Base-by-base conservation (phyloP, 2,888 invertebrate species). In the Tenthredo livida region DNA sequence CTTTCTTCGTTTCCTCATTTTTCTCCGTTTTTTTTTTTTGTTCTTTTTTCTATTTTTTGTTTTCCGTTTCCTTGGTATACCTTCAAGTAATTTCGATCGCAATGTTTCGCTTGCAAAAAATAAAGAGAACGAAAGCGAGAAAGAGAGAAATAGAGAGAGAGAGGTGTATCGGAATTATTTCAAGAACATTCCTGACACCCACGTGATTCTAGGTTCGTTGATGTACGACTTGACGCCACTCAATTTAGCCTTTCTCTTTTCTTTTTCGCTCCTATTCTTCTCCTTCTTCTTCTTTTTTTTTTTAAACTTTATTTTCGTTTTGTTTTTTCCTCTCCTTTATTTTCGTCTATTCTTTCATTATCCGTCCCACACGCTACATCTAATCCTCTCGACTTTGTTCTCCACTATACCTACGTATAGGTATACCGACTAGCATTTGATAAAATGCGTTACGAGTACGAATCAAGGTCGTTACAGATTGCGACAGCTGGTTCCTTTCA, bases 151-250 rank as follows among this genome's bases (percentile, higher is more conserved):
- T 37, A 78, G 77, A 58, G 61, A 78, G 58, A 37, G 61, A 61
- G 40, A 80, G 61, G 61, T 61, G 61, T 12, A 40, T 80, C 12
- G 40, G 58, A 80, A 80, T 80, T 80, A 80, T 58, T 80, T 80
- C 61, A 80, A 80, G 80, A 80, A 61, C 80, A 80, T 80, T 80
- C 80, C 80, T 80, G 5, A 80, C 80, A 15, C 80, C 61, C 61
- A 80, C 80, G 80, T 61, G 50, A 80, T 21, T 58, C 61, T 61
- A 40, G 58, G 2, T 40, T 21, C 61, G 61, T 37, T 80, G 80
- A 80, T 80, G 80, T 80, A 80, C 80, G 80, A 80, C 80, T 80
- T 80, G 40, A 80, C 61, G 80, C 80, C 80, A 80, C 80, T 80
- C 80, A 80, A 58, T 80, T 80, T 80, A 40, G 58, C 80, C 80